Evolutionary conservation across 1,140 invertebrate species (phyloP).

Genomic region (Philopotamus ludificatus): DNA sequence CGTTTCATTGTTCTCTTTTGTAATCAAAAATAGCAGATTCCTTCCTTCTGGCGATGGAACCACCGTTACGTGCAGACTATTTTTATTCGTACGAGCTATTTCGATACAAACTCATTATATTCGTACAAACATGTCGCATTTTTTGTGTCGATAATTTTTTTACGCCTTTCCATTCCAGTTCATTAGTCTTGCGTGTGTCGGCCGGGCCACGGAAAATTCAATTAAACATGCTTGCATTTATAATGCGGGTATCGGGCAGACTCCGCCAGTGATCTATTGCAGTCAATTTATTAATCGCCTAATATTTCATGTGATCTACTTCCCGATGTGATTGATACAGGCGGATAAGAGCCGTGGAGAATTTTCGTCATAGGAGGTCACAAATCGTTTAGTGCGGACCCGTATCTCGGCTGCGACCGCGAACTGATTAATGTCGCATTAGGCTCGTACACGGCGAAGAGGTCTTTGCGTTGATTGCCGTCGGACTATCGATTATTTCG

Average conservation of each 20-base stretch:
- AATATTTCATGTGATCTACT: slow-evolving; percentile 39
- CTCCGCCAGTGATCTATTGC: slow-evolving; percentile 31
- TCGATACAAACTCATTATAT: background rate
- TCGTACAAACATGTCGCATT: background rate
- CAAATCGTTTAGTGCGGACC: slow-evolving; percentile 16
- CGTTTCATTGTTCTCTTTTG: too few relatives aligned
- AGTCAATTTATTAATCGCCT: slow-evolving; percentile 39
- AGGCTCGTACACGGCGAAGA: too few relatives aligned
- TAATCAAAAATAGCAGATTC: too few relatives aligned
- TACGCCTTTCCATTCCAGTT: background rate
- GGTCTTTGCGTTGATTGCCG: background rate
- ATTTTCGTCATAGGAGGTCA: slow-evolving; percentile 37
- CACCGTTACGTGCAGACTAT: too few relatives aligned
- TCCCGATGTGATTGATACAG: slow-evolving; percentile 24
- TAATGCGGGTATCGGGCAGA: slow-evolving; percentile 19
- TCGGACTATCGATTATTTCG: background rate
- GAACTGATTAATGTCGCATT: background rate
- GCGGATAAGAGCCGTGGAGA: slow-evolving; percentile 33
- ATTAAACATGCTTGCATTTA: slow-evolving; percentile 22
- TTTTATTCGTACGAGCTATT: too few relatives aligned
- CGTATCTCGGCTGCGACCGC: background rate
- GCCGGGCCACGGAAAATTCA: slow-evolving; percentile 8
- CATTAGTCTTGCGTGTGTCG: background rate
- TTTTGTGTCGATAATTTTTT: background rate
- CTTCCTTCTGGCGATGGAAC: too few relatives aligned